Evolutionary conservation across 2,797 vertebrate genomes (phyloP).

Genomic region (Periparus ater): DNA sequence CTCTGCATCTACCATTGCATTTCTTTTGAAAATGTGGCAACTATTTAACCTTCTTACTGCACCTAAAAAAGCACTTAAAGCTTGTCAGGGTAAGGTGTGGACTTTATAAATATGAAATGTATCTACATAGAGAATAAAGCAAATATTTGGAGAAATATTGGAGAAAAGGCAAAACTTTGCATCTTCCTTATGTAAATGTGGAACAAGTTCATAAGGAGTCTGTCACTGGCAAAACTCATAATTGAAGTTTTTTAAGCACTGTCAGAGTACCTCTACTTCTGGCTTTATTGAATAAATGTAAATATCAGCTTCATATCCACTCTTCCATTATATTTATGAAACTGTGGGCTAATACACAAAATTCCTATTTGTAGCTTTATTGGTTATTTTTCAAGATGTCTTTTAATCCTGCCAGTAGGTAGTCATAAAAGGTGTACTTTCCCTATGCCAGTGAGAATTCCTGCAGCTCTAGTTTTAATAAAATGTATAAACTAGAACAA

Average conservation of each 20-base stretch:
- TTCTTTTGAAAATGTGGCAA: neutral
- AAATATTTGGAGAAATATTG: neutral
- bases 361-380: neutral
- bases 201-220: neutral
- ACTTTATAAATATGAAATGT: neutral
- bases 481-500: neutral
- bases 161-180: neutral
- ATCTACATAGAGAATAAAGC: neutral
- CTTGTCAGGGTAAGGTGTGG: neutral
- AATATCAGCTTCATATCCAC: neutral
- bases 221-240: neutral
- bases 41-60: neutral
- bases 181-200: neutral
- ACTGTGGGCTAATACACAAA: neutral
- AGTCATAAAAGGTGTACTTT: neutral
- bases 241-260: neutral
- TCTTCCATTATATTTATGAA: neutral
- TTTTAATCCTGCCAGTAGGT: neutral
- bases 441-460: neutral
- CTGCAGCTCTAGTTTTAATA: neutral
- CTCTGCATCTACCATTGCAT: neutral
- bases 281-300: neutral
- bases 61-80: neutral
- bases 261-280: neutral
- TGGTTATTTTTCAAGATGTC: neutral